Evolutionary conservation across 1,140 invertebrate species (phyloP).

Genomic region (Drosophila parvula): DNA sequence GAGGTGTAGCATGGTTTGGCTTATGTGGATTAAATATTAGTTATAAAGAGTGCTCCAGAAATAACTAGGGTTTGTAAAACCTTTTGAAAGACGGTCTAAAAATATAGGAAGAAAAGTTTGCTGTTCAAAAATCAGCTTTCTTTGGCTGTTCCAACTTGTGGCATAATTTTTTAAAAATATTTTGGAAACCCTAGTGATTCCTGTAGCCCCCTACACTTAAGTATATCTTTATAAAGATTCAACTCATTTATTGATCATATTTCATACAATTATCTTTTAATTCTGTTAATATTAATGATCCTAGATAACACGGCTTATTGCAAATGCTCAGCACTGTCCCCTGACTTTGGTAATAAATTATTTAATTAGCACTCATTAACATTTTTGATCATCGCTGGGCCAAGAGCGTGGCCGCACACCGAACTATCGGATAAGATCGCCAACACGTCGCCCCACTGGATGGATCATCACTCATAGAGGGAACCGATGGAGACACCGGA

Average conservation of each 20-base stretch:
- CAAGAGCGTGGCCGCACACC: conserved; percentile 56
- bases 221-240: not conserved
- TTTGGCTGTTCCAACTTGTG: too few species aligned
- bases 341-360: conserved; percentile 63
- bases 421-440: conserved; percentile 67
- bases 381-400: conserved; percentile 44
- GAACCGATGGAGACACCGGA: not conserved
- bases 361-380: conserved; percentile 76
- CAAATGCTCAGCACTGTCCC: not conserved
- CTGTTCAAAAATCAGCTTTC: too few species aligned
- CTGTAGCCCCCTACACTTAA: too few species aligned
- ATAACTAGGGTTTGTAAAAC: too few species aligned
- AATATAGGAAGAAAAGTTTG: too few species aligned
- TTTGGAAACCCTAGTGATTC: too few species aligned
- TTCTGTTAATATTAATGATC: not conserved
- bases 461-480: conserved; percentile 51
- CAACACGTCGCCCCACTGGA: conserved; percentile 36
- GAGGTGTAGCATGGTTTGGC: not conserved
- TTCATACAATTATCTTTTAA: not conserved
- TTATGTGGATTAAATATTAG: not conserved
- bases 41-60: too few species aligned
- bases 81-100: too few species aligned
- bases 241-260: not conserved
- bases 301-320: not conserved
- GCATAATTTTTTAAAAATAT: too few species aligned